Base-by-base conservation (phyloP, 2,888 invertebrate species). In the Phaedon cochleariae region DNA sequence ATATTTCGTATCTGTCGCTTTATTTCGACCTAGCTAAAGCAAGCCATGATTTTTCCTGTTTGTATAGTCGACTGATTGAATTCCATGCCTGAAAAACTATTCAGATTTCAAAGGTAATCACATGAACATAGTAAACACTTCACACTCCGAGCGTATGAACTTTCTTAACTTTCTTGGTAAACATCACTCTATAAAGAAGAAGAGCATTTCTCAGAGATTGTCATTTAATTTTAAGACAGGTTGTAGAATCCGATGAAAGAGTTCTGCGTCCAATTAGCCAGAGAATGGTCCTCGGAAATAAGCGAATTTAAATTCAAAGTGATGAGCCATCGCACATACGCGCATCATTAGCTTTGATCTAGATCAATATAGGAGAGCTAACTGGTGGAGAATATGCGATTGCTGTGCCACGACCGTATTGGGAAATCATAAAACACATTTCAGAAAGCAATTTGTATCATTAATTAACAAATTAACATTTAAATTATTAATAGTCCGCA, bases 391-490 rank as follows among this genome's bases (percentile, higher is more conserved):
- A 74, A 74, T 73, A 72, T 70, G 73, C 71, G 74, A 76, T 77
- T 75, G 77, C 76, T 70, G 69, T 66, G 64, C 57, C 64, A 64
- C 58, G 66, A 59, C 78, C 76, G 73, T 77, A 79, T 77, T 72
- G 75, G 77, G 77, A 77, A 76, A 77, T 76, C 77, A 79, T 82
- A 82, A 81, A 81, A 82, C 80, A 81, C 81, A 80, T 81, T 80
- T 79, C 75, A 80, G 80, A 83, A 82, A 81, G 81, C 81, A 84
- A 84, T 84, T 84, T 84, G 84, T 84, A 83, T 80, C 83, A 84
- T 84, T 84, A 84, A 84, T 84, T 84, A 83, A 84, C 81, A 82
- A 84, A 84, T 84, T 84, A 83, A 83, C 84, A 84, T 84, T 83
- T 84, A 83, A 84, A 84, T 84, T 84, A 84, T 84, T 82, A 83